Evolutionary conservation across 1,140 invertebrate species (phyloP), one percentile per base, ranked within the genome.

Genomic region (Contarinia nasturtii): DNA sequence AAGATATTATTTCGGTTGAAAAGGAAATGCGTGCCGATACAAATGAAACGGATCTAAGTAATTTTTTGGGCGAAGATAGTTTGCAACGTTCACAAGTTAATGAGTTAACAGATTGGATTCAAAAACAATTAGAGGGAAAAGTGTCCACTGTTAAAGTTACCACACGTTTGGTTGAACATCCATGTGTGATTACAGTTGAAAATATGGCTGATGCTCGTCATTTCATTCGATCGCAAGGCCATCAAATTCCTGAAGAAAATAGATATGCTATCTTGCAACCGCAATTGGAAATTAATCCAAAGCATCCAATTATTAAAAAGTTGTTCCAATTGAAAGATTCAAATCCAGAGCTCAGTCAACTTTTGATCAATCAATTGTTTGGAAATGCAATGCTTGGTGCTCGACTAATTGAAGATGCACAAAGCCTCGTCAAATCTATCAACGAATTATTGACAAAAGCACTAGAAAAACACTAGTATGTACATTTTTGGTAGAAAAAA

Each of bases 201-300:
- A 91, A 97, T 65, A 95, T 97, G 90, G 90, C 86, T 1, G 85
- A 88, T 10, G 91, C 91, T 0, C 21, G 93, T 49, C 92, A 97
- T 64, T 95, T 97, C 56, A 80, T 97, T 47, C 75, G 83, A 43
- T 91, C 89, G 4, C 86, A 92, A 55, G 77, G 85, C 45, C 79
- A 87, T 57, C 77, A 82, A 54, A 68, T 93, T 22, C 76, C 78
- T 1, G 86, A 92, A 54, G 87, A 92, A 53, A 82, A 86, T 56
- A 73, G 86, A 54, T 91, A 82, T 57, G 77, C 83, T 1, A 61
- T 95, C 15, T 67, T 97, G 22, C 85, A 93, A 59, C 91, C 92
- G 1, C 82, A 86, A 51, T 69, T 97, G 27, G 91, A 97, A 67
- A 80, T 98, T 43, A 97, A 97, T 68, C 80, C 87, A 8, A 86